Conservation (phyloP, 2,113 vertebrate species). For the Cyanoderma ruficeps region DNA sequence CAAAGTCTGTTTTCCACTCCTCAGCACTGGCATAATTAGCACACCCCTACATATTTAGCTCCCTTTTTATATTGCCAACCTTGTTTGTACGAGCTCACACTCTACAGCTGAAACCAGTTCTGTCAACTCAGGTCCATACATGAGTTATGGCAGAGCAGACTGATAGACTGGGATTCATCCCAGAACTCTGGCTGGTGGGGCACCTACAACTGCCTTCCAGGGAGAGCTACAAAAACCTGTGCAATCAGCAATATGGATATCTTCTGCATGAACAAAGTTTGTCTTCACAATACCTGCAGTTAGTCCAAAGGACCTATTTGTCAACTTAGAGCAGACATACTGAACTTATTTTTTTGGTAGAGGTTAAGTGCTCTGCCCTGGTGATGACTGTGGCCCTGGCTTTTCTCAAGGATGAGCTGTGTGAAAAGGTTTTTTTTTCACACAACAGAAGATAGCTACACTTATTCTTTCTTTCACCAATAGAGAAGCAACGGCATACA, state of each 20-base stretch:
- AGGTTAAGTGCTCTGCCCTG: background rate
- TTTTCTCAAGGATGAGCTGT: background rate
- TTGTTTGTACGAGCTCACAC: background rate
- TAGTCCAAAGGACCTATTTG: background rate
- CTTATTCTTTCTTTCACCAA: background rate
- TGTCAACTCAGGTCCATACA: background rate
- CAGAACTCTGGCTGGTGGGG: background rate
- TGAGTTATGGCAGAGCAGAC: background rate
- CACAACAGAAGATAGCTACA: background rate
- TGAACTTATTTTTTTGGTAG: background rate
- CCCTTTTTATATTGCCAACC: fast-evolving
- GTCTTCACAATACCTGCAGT: background rate
- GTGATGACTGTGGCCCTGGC: background rate
- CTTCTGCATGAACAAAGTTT: background rate
- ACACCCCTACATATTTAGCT: background rate
- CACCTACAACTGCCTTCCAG: background rate
- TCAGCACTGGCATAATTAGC: background rate
- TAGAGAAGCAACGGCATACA: background rate
- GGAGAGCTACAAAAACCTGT: background rate
- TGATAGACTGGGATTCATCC: background rate
- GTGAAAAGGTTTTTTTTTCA: background rate
- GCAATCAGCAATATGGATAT: background rate
- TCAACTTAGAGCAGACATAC: background rate
- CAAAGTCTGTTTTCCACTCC: background rate
- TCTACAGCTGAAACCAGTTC: background rate